Percentiles rank a stretch among this genome's conserved stretches.
These are phyloP conservation scores for Nothoprocta perdicaria DNA, from an alignment of 2,113 vertebrate genomes.

Conservation along the genomic window DNA sequence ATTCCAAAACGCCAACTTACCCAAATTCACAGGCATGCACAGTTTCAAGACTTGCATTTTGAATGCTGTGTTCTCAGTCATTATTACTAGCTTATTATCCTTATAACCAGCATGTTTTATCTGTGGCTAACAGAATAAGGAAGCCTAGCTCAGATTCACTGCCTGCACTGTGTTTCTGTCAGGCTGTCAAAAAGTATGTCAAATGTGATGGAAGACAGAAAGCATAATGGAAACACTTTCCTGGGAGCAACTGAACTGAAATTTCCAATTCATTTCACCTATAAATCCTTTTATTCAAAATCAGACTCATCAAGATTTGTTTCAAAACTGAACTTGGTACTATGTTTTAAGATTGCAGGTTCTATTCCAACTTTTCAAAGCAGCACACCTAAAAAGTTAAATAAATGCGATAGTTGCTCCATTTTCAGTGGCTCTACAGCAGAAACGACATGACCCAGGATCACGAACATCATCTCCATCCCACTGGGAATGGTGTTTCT, in stretches of 20 bases:
- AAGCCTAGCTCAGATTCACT: slow-evolving; percentile 9
- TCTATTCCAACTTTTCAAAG: slow-evolving; percentile 14
- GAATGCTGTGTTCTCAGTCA: background rate
- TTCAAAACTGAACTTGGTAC: background rate
- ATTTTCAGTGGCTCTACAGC: background rate
- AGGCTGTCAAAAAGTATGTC: slow-evolving; percentile 33
- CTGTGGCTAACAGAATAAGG: slow-evolving; percentile 9
- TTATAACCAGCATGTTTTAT: slow-evolving; percentile 19
- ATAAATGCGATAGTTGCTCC: background rate
- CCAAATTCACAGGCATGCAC: background rate
- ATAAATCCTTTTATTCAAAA: background rate
- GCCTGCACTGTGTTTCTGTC: slow-evolving; percentile 20
- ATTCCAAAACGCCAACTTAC: background rate
- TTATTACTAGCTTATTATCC: slow-evolving; percentile 9
- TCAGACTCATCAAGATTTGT: background rate
- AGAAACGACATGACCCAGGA: background rate
- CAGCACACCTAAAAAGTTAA: background rate
- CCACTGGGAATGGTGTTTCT: background rate
- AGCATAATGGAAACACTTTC: background rate
- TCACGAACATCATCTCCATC: background rate
- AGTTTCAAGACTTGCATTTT: background rate
- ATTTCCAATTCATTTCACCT: slow-evolving; percentile 42
- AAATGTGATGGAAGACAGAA: slow-evolving; percentile 22
- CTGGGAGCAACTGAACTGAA: background rate
- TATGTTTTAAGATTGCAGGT: background rate